These are phyloP conservation scores for Astyanax mexicanus DNA, from an alignment of 2,797 vertebrate species.

Conservation along the genomic window DNA sequence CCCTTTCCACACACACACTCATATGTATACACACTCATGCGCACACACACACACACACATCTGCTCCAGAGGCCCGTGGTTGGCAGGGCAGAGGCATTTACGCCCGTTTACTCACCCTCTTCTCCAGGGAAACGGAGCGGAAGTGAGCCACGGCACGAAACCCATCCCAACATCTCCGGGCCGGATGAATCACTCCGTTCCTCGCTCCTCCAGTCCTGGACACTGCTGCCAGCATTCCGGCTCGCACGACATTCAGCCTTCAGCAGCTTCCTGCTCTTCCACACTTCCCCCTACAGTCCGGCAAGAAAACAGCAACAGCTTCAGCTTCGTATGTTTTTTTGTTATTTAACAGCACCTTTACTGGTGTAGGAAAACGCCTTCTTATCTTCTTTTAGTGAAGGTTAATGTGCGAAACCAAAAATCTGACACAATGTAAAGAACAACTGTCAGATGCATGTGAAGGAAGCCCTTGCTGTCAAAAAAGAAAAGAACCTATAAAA, in stretches of 20 bases:
- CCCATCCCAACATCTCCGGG: slow-evolving; percentile 73
- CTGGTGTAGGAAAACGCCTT: too few relatives aligned
- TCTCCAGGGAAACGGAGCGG: slow-evolving; percentile 64
- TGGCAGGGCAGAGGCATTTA: slow-evolving; percentile 80
- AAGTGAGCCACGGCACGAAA: slow-evolving; percentile 76
- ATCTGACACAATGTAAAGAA: too few relatives aligned
- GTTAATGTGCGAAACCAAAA: too few relatives aligned
- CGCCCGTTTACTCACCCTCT: slow-evolving; percentile 76
- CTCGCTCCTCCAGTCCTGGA: slow-evolving; percentile 65
- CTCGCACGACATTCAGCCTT: slow-evolving; percentile 73
- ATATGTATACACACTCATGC: background rate
- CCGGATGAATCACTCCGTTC: slow-evolving; percentile 77
- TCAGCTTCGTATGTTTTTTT: too few relatives aligned
- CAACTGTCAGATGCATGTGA: too few relatives aligned
- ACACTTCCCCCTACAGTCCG: slow-evolving; percentile 38
- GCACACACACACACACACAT: slow-evolving; percentile 60
- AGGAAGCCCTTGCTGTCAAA: too few relatives aligned
- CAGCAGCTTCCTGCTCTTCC: slow-evolving; percentile 56
- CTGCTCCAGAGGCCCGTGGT: slow-evolving; percentile 76
- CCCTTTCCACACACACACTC: too few relatives aligned
- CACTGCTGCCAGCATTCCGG: slow-evolving; percentile 70
- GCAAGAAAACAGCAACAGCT: too few relatives aligned
- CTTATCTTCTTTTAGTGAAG: too few relatives aligned
- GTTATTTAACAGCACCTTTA: too few relatives aligned
- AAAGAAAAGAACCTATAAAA: too few relatives aligned